These are phyloP conservation scores for Gephyroberyx darwinii DNA, from an alignment of 2,797 vertebrate genomes.

Conservation along the genomic window DNA sequence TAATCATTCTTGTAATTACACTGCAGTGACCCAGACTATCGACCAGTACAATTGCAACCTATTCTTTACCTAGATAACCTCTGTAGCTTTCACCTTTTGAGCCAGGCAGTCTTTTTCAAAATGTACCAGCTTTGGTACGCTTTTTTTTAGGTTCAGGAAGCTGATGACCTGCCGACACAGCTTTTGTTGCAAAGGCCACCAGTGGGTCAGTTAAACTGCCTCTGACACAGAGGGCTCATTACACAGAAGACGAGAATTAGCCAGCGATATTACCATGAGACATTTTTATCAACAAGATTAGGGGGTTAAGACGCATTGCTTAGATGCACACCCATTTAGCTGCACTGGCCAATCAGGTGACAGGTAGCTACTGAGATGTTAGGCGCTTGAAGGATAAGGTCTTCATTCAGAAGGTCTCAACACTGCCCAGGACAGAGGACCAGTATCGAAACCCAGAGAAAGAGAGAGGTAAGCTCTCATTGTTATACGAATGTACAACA, in stretches of 20 bases:
- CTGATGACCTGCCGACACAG: neutral
- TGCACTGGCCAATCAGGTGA: slow-evolving; percentile 77
- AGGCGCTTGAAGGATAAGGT: slow-evolving; percentile 73
- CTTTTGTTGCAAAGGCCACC: slow-evolving; percentile 8
- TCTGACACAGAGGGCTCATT: slow-evolving; percentile 37
- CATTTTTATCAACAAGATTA: slow-evolving; percentile 84
- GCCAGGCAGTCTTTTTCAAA: neutral
- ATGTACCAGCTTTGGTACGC: neutral
- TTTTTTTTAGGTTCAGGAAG: slow-evolving; percentile 6
- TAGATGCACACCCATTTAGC: slow-evolving; percentile 76
- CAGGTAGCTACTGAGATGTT: slow-evolving; percentile 70
- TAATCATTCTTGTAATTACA: too few relatives aligned
- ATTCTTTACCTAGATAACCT: neutral
- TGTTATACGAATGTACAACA: neutral
- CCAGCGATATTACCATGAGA: slow-evolving; percentile 71
- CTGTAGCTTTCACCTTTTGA: neutral
- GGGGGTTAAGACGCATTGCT: slow-evolving; percentile 80
- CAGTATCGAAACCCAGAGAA: slow-evolving; percentile 41
- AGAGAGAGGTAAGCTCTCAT: slow-evolving; percentile 67
- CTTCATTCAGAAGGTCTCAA: slow-evolving; percentile 77
- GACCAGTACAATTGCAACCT: too few relatives aligned
- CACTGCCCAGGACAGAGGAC: slow-evolving; percentile 63
- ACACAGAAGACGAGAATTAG: slow-evolving; percentile 75
- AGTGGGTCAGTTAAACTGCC: slow-evolving; percentile 32
- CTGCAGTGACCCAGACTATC: too few relatives aligned